Percentiles rank a stretch among this genome's conserved stretches.
These are phyloP conservation scores for Drosophila sechellia DNA, from an alignment of 1,140 invertebrate species.

Conservation along the genomic window DNA sequence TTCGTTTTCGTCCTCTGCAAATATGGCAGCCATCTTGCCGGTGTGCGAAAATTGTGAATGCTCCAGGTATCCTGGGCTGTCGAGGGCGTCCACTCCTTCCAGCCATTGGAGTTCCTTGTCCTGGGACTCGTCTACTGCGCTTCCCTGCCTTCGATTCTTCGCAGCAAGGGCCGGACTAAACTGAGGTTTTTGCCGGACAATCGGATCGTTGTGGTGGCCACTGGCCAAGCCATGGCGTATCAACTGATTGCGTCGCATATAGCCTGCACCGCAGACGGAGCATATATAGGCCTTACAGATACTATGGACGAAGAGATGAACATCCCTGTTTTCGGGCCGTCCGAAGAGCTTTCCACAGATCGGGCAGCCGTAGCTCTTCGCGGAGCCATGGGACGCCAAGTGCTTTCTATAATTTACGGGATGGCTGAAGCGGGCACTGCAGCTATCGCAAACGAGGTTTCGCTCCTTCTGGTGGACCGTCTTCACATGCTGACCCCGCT, in stretches of 20 bases:
- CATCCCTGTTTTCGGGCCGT: constrained; percentile 93
- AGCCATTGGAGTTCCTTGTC: not conserved
- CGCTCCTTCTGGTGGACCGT: constrained; percentile 92
- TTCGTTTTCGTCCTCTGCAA: not conserved
- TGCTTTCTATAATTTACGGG: constrained; percentile 94
- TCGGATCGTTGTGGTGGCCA: constrained; percentile 90
- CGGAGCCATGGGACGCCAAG: constrained; percentile 90
- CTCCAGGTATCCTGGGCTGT: not conserved
- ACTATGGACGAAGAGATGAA: constrained; percentile 93
- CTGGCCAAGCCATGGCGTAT: constrained; percentile 91
- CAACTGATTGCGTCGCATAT: constrained; percentile 92
- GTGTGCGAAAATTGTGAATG: not conserved
- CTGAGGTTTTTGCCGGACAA: constrained; percentile 91
- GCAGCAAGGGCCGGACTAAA: constrained; percentile 77
- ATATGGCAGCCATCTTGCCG: not conserved
- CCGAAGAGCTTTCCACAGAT: constrained; percentile 95
- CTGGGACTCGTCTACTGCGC: not conserved
- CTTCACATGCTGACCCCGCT: constrained; percentile 93
- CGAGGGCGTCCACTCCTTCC: not conserved
- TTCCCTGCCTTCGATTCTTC: not conserved
- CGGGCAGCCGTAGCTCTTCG: constrained; percentile 92
- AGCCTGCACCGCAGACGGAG: constrained; percentile 91
- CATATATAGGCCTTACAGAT: constrained; percentile 95
- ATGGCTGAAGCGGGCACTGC: constrained; percentile 92
- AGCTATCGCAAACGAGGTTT: constrained; percentile 90